Percentiles rank a stretch among this genome's conserved stretches.
phyloP scores from a whole-genome alignment of 2,888 invertebrate species.

The Andrena fulva region DNA sequence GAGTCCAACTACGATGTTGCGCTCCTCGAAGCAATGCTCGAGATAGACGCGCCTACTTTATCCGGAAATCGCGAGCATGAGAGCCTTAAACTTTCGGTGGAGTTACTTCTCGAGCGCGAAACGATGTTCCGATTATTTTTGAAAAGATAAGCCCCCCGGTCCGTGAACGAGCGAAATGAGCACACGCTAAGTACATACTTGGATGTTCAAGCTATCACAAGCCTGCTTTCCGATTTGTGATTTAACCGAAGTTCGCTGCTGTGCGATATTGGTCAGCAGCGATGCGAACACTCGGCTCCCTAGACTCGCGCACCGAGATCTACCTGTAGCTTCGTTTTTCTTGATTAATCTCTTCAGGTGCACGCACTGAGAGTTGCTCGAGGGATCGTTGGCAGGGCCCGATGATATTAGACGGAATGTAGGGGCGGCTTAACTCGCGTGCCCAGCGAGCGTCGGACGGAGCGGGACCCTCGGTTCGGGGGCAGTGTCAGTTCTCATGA shows the following conservation, averaged over 20 bases:
- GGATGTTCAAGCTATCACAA: too few relatives aligned
- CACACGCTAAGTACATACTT: not conserved
- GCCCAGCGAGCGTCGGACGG: constrained; percentile 6
- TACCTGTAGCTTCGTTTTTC: constrained; percentile 60
- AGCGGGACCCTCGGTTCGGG: not conserved
- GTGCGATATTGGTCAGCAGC: constrained; percentile 16
- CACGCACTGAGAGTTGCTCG: constrained; percentile 22
- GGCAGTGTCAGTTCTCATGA: constrained; percentile 18
- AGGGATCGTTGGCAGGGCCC: constrained; percentile 39
- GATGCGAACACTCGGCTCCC: constrained; percentile 52
- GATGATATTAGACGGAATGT: constrained; percentile 4
- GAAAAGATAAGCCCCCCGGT: not conserved
- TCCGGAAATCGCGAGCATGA: not conserved
- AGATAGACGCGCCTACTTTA: not conserved
- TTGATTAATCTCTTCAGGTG: constrained; percentile 41
- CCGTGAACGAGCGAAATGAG: not conserved
- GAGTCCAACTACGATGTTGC: not conserved
- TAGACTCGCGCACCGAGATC: constrained; percentile 48
- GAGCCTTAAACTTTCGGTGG: not conserved
- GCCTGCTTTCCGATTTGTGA: constrained; percentile 13
- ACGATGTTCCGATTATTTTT: not conserved
- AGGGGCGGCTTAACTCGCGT: constrained; percentile 6
- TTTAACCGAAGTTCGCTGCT: not conserved
- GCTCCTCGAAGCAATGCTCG: not conserved
- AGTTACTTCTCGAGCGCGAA: not conserved